phyloP scores from a whole-genome alignment of 2,113 vertebrate species.

The Xiphorhynchus elegans region DNA sequence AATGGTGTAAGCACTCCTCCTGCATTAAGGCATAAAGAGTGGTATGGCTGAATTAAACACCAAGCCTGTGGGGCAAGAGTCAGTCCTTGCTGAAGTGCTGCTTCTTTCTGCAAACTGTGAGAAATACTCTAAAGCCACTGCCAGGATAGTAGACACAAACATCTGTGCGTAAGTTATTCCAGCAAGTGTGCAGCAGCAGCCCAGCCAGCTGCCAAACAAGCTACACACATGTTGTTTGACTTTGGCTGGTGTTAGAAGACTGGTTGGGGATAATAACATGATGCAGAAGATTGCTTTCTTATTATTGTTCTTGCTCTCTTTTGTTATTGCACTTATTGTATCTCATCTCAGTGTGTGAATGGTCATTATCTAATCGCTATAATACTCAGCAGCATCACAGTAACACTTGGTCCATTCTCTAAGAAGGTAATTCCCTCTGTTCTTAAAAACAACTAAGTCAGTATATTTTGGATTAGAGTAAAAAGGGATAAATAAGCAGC shows the following conservation, averaged over 20 bases:
- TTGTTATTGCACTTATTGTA: not conserved
- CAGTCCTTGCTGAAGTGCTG: not conserved
- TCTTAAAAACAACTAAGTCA: not conserved
- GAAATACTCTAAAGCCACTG: not conserved
- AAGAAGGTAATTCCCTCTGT: not conserved
- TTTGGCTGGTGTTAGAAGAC: not conserved
- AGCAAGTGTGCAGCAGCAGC: not conserved
- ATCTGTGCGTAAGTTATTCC: not conserved
- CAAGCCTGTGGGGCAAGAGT: not conserved
- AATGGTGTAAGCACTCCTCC: not conserved
- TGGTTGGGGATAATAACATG: not conserved
- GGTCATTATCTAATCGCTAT: not conserved
- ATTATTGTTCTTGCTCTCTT: not conserved
- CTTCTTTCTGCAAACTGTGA: not conserved
- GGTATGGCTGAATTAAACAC: not conserved
- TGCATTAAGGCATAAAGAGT: not conserved
- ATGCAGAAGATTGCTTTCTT: not conserved
- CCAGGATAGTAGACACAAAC: not conserved
- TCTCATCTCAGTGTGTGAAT: not conserved
- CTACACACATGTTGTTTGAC: not conserved
- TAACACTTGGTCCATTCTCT: not conserved
- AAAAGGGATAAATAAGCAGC: not conserved
- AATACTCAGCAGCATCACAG: not conserved
- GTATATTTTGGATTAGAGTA: not conserved
- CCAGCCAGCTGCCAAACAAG: constrained; percentile 1